These are phyloP conservation scores for Empidonax alnorum DNA, from an alignment of 2,113 vertebrate genomes.

Conservation along the genomic window DNA sequence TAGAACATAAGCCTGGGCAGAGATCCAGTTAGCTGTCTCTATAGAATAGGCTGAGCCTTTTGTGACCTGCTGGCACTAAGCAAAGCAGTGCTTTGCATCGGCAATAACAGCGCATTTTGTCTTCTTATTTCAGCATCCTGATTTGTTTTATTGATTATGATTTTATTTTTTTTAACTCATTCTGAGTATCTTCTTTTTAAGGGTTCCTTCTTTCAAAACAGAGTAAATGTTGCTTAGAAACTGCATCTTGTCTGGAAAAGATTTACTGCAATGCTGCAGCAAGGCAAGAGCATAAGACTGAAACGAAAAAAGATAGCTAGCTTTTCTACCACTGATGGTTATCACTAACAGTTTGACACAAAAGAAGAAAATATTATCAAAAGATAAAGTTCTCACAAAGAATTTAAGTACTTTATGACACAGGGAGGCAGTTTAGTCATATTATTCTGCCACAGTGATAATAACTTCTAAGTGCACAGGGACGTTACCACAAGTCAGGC, in stretches of 20 bases:
- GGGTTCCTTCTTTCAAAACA: not conserved
- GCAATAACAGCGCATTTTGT: not conserved
- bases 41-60: slow-evolving; percentile 39
- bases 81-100: slow-evolving; percentile 5
- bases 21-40: slow-evolving; percentile 51
- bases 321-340: not conserved
- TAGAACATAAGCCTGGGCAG: slow-evolving; percentile 50
- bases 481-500: not conserved
- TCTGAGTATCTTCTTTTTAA: slow-evolving; percentile 18
- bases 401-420: not conserved
- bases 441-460: not conserved
- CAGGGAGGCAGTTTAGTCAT: not conserved
- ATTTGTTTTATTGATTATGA: not conserved
- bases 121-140: slow-evolving; percentile 1
- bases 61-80: slow-evolving; percentile 49
- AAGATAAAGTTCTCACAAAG: not conserved
- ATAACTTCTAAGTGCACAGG: not conserved
- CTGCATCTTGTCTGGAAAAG: not conserved
- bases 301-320: not conserved
- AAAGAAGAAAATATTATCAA: not conserved
- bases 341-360: not conserved
- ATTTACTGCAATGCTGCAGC: slow-evolving; percentile 38
- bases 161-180: not conserved
- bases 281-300: not conserved
- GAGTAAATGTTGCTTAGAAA: slow-evolving; percentile 56